Conservation (phyloP, 1,140 invertebrate genomes). For the Drosophila bipectinata region DNA sequence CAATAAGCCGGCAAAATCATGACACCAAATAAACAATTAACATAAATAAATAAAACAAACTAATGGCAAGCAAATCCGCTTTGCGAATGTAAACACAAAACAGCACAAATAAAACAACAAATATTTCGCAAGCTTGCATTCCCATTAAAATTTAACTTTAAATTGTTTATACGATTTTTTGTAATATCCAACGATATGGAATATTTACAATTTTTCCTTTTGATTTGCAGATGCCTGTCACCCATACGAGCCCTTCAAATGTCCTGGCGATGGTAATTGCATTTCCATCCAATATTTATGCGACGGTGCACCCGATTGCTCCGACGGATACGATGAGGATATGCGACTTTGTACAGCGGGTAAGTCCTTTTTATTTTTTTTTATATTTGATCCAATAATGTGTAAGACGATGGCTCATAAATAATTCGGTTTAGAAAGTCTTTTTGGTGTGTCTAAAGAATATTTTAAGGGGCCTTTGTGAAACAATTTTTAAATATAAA, state of each 20-base stretch:
- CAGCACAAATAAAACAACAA: constrained; percentile 2
- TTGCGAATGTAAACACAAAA: constrained; percentile 13
- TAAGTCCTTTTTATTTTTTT: constrained; percentile 84
- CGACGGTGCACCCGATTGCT: constrained; percentile 97
- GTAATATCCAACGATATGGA: background rate
- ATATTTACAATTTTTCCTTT: constrained; percentile 17
- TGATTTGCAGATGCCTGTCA: constrained; percentile 88
- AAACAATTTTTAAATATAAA: too few species aligned
- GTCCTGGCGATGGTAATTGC: constrained; percentile 95
- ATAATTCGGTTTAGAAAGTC: constrained; percentile 31
- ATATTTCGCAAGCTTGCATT: background rate
- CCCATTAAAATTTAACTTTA: constrained; percentile 7
- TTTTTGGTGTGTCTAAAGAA: background rate
- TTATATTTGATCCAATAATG: constrained; percentile 38
- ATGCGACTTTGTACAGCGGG: constrained; percentile 96
- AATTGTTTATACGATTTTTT: constrained; percentile 8
- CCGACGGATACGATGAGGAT: constrained; percentile 93
- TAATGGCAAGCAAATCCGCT: constrained; percentile 31
- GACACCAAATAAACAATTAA: constrained; percentile 6
- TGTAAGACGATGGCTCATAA: constrained; percentile 15
- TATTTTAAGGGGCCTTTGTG: too few species aligned
- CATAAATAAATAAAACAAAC: constrained; percentile 23
- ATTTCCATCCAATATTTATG: constrained; percentile 98
- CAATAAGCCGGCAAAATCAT: constrained; percentile 5
- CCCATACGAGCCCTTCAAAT: constrained; percentile 97